Percentiles rank a stretch among this genome's conserved stretches.
Evolutionary conservation across 2,888 invertebrate species (phyloP).

Genomic region (Entomobrya proxima): DNA sequence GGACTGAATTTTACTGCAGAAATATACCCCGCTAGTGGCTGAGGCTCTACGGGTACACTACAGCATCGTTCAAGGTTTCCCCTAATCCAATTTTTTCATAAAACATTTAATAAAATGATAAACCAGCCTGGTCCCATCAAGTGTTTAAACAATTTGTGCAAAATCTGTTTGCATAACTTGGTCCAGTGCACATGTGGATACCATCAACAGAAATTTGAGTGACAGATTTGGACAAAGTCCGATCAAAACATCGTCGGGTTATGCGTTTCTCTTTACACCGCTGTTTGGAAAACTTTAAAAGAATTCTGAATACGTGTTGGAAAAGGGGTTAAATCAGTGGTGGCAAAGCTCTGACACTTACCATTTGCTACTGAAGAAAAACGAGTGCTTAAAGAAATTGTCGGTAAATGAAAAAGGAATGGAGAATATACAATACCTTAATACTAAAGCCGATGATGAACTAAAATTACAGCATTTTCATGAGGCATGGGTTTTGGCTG

Average conservation of each 20-base stretch:
- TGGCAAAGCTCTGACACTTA: no score
- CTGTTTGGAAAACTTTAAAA: slow-evolving; percentile 28
- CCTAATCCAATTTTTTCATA: slow-evolving; percentile 24
- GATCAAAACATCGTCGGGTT: background rate
- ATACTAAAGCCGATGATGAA: no score
- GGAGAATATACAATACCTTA: no score
- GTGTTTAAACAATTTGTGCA: slow-evolving; percentile 24
- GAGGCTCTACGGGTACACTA: slow-evolving; percentile 6
- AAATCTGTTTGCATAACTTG: slow-evolving; percentile 46
- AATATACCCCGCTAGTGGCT: background rate
- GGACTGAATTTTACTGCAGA: slow-evolving; percentile 24
- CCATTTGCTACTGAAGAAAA: no score
- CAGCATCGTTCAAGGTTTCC: slow-evolving; percentile 38
- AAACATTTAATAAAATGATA: slow-evolving; percentile 19
- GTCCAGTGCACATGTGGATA: slow-evolving; percentile 29
- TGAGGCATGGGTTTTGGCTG: no score
- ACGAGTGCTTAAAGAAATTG: no score
- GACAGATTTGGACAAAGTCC: slow-evolving; percentile 48
- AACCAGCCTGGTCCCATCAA: slow-evolving; percentile 37
- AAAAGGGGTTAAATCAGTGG: no score
- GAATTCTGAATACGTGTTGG: no score
- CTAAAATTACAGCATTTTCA: no score
- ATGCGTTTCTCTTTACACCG: slow-evolving; percentile 39
- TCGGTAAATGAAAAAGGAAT: no score
- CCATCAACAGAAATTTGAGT: slow-evolving; percentile 35